Percentiles rank a stretch among this genome's conserved stretches.
Conservation (phyloP, 2,797 vertebrate genomes). For the Nyctibius grandis region DNA sequence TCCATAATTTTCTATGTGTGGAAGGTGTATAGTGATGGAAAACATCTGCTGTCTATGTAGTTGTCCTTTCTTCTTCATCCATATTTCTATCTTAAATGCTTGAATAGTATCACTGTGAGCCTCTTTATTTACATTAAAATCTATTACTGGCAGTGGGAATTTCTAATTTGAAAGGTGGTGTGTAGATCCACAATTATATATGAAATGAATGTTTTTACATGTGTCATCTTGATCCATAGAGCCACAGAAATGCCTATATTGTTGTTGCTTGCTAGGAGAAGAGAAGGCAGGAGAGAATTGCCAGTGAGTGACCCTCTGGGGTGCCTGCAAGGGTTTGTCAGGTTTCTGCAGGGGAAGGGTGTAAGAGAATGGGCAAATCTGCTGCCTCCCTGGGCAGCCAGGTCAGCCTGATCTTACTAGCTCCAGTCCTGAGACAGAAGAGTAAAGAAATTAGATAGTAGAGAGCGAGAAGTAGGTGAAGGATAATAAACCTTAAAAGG, state of each 20-base stretch:
- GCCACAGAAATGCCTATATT: neutral
- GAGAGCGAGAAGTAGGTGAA: neutral
- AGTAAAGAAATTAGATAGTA: neutral
- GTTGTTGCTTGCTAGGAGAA: neutral
- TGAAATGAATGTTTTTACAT: neutral
- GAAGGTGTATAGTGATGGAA: neutral
- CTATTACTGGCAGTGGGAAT: neutral
- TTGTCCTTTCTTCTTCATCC: neutral
- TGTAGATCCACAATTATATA: neutral
- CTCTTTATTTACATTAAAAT: neutral
- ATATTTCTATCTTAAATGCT: neutral
- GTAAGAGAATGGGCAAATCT: neutral
- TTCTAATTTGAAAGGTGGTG: neutral
- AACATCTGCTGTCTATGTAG: neutral
- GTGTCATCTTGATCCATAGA: neutral
- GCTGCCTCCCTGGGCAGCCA: neutral
- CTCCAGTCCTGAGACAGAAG: neutral
- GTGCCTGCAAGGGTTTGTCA: neutral
- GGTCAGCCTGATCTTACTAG: neutral
- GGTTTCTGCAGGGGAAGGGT: neutral
- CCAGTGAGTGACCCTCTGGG: neutral
- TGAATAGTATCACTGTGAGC: neutral
- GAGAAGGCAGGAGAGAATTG: neutral
- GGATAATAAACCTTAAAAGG: neutral
- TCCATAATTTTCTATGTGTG: neutral